Evolutionary conservation across 2,888 invertebrate species (phyloP).

Genomic region (Eremobia ochroleuca): DNA sequence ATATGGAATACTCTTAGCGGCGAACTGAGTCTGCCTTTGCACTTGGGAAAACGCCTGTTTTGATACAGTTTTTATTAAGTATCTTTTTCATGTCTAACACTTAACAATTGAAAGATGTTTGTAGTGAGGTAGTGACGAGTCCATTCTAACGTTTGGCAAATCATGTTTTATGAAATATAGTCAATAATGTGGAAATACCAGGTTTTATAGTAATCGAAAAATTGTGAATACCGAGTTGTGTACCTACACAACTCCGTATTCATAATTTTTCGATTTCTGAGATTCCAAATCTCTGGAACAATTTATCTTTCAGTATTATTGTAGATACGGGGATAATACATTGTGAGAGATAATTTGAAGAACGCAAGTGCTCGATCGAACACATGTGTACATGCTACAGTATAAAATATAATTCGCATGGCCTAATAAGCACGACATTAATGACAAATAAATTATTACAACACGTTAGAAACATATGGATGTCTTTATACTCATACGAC

Average conservation of each 20-base stretch:
- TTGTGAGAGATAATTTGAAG: conserved; percentile 23
- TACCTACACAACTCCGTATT: not conserved
- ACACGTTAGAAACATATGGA: conserved; percentile 34
- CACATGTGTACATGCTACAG: conserved; percentile 21
- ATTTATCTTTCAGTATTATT: conserved; percentile 12
- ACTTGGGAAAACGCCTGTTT: conserved; percentile 1
- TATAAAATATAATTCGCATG: conserved; percentile 30
- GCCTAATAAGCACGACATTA: conserved; percentile 35
- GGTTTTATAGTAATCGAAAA: not conserved
- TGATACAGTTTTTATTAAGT: not conserved
- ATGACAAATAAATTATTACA: conserved; percentile 45
- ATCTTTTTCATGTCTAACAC: not conserved
- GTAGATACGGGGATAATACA: conserved; percentile 2
- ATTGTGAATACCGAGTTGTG: too few species aligned
- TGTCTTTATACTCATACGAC: conserved; percentile 7
- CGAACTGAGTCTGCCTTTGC: not conserved
- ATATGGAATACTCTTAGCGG: conserved; percentile 34
- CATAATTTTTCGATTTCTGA: not conserved
- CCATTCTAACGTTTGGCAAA: not conserved
- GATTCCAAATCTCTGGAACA: not conserved
- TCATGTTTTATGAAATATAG: not conserved
- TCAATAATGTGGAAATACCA: not conserved
- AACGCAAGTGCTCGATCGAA: conserved; percentile 4
- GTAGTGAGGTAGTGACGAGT: not conserved
- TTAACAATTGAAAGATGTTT: not conserved